These are phyloP conservation scores for Gavia stellata DNA, from an alignment of 2,113 vertebrate species.

Conservation along the genomic window DNA sequence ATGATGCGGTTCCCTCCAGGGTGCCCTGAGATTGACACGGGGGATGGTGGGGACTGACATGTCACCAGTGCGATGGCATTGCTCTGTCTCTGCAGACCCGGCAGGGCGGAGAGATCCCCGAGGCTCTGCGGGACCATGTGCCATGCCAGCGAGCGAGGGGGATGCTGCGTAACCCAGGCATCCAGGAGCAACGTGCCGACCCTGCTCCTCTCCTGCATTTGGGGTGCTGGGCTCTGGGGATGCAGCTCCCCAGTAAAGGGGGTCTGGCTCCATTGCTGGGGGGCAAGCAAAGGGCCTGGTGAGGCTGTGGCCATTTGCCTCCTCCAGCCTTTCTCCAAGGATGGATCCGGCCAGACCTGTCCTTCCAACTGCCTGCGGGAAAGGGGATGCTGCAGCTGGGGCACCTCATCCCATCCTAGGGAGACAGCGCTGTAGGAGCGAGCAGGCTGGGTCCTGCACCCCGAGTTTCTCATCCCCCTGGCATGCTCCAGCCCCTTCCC, in stretches of 20 bases:
- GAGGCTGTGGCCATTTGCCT: not conserved
- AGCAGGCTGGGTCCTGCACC: not conserved
- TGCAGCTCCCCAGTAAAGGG: rapidly evolving
- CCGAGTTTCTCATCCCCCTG: not conserved
- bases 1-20: rapidly evolving
- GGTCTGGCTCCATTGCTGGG: not conserved
- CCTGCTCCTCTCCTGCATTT: not conserved
- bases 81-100: not conserved
- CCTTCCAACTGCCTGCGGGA: not conserved
- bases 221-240: not conserved
- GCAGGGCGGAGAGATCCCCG: not conserved
- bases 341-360: not conserved
- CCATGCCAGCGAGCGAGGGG: rapidly evolving
- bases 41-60: not conserved
- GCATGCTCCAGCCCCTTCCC: not conserved
- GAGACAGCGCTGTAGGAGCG: rapidly evolving
- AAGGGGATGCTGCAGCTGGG: not conserved
- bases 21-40: not conserved
- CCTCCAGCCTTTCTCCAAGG: not conserved
- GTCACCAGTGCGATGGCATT: not conserved
- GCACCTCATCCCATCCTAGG: not conserved
- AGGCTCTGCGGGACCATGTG: not conserved
- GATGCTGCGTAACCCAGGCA: not conserved
- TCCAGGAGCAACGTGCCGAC: not conserved
- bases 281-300: not conserved